phyloP scores from a whole-genome alignment of 2,888 invertebrate genomes.

The Brachyptera putata region DNA sequence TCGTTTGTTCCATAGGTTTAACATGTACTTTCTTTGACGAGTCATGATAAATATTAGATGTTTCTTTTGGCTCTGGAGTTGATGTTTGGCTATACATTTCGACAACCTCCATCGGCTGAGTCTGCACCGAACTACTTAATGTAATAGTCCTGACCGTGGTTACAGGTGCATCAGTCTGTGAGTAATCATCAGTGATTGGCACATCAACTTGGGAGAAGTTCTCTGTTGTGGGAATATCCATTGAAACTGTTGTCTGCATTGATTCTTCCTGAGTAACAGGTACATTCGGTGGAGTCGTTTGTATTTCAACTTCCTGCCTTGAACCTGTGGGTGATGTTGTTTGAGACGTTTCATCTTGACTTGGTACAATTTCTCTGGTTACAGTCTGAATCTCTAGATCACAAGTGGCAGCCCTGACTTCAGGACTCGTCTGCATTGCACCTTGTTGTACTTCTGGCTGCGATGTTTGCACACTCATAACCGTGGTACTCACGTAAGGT shows the following conservation, averaged over 20 bases:
- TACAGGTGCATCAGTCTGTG: constrained; percentile 18
- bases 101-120: constrained; percentile 16
- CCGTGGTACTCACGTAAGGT: too few species aligned
- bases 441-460: too few species aligned
- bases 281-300: constrained; percentile 36
- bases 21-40: too few species aligned
- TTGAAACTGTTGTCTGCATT: neutral
- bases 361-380: constrained; percentile 41
- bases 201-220: neutral
- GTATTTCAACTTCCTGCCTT: constrained; percentile 38
- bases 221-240: neutral
- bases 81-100: constrained; percentile 11
- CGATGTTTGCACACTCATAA: too few species aligned
- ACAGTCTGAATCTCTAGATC: constrained; percentile 48
- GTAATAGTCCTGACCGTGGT: too few species aligned
- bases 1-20: neutral
- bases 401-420: constrained; percentile 32
- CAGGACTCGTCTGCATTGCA: constrained; percentile 28
- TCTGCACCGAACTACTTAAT: constrained; percentile 40
- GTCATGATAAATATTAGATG: too few species aligned
- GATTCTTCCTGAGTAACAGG: constrained; percentile 30
- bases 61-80: neutral
- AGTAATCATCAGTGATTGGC: constrained; percentile 40
- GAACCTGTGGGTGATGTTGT: constrained; percentile 47
- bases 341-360: too few species aligned